Percentiles rank a stretch among this genome's conserved stretches.
Evolutionary conservation across 2,113 vertebrate species (phyloP).

Genomic region (Aptenodytes forsteri): DNA sequence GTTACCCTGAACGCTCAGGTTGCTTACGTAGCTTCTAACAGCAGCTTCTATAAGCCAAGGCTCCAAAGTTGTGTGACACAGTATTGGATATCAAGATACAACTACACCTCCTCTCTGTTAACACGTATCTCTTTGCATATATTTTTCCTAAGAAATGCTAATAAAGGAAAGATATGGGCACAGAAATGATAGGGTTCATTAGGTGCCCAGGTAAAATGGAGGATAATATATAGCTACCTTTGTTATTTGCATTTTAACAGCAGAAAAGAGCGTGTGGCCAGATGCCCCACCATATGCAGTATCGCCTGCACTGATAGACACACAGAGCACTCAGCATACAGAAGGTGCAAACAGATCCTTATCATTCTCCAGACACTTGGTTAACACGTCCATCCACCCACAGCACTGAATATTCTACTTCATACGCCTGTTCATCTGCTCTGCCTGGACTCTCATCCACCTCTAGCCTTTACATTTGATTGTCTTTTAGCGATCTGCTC

Average conservation of each 20-base stretch:
- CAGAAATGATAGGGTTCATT: background rate
- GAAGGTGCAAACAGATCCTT: background rate
- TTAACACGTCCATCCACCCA: background rate
- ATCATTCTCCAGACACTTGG: background rate
- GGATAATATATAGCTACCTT: background rate
- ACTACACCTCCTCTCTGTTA: background rate
- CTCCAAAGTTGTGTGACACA: background rate
- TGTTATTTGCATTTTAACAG: background rate
- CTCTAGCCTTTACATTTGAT: background rate
- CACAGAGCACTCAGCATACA: background rate
- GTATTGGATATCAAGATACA: background rate
- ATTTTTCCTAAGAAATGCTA: background rate
- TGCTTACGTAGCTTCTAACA: background rate
- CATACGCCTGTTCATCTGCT: background rate
- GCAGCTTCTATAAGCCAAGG: background rate
- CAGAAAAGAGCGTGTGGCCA: background rate
- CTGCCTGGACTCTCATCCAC: background rate
- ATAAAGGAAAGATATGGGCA: background rate
- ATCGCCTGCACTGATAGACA: background rate
- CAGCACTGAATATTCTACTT: background rate
- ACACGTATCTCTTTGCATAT: background rate
- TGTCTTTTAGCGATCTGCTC: background rate
- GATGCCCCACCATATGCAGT: background rate
- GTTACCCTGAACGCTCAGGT: background rate
- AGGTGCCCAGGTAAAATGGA: background rate